Base-by-base conservation (phyloP, 2,113 vertebrate genomes). In the Oceanites oceanicus region DNA sequence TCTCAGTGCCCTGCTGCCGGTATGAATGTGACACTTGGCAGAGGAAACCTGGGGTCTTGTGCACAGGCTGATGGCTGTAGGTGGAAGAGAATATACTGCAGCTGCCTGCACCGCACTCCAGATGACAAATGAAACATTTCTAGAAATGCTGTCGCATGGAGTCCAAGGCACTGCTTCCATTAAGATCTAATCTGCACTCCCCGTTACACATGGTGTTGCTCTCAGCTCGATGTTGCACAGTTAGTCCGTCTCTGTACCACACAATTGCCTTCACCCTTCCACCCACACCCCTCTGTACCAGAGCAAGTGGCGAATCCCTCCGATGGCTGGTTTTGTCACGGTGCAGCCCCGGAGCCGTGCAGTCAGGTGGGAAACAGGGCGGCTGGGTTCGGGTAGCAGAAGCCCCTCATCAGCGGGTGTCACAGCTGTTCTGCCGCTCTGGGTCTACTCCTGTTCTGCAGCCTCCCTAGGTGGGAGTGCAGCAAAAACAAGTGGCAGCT, bases 381-480 rank as follows among this genome's bases (percentile, higher is more conserved):
- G 0, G 21, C 44, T 38, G 23, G 26, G 25, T 36, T 56, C 0
- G 1, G 36, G 17, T 8, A 61, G 32, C 59, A 63, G 50, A 63
- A 44, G 47, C 72, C 38, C 11, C 13, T 52, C 0, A 0, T 27
- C 66, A 23, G 42, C 59, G 0, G 0, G 11, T 5, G 29, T 55
- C 34, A 40, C 11, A 10, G 38, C 50, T 40, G 49, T n/a, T 34
- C 49, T 74, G 47, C 42, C 0, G 4, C 42, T 32, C 49, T 9
- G 26, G 15, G 7, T 30, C 78, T 36, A 3, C 13, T 50, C 4
- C 0, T 6, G 15, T 11, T 61, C 27, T 42, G n/a, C 62, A 49
- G 16, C 34, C 27, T 16, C 26, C 76, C 36, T n/a, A 40, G 44
- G n/a, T 6, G 10, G 38, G 20, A 62, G 23, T 6, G 4, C 17